These are phyloP conservation scores for Netta rufina DNA, from an alignment of 2,797 vertebrate genomes.

Conservation along the genomic window DNA sequence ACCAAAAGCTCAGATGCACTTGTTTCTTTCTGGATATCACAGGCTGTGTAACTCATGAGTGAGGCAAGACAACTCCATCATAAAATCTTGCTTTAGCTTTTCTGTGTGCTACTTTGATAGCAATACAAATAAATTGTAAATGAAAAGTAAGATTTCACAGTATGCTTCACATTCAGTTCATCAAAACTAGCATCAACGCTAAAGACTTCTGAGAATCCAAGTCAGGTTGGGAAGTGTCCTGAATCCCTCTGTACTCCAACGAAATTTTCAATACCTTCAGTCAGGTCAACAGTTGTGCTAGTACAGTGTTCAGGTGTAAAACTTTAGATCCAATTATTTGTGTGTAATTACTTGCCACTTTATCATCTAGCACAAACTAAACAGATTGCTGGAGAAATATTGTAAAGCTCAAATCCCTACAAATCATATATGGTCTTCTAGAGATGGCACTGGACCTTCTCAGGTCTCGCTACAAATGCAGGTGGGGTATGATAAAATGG, in stretches of 20 bases:
- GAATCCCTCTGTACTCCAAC: rapidly evolving
- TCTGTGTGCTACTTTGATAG: neutral
- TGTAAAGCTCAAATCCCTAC: neutral
- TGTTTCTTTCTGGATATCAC: neutral
- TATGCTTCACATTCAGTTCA: neutral
- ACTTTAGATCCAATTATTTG: neutral
- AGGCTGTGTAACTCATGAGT: neutral
- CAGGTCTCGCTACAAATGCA: neutral
- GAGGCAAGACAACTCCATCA: neutral
- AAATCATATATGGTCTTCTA: neutral
- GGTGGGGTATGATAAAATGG: neutral
- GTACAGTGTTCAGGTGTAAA: neutral
- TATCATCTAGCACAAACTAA: neutral
- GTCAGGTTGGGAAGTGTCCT: neutral
- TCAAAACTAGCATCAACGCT: neutral
- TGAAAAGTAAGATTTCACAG: neutral
- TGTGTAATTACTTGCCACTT: neutral
- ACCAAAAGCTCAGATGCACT: neutral
- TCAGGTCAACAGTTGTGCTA: neutral
- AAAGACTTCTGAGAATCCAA: neutral
- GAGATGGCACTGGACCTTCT: neutral
- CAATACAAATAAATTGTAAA: neutral
- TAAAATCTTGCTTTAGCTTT: neutral
- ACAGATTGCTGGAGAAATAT: neutral
- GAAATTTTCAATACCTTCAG: neutral